Base-by-base conservation (phyloP, 2,888 invertebrate species). In the Mongoloraphidia duomilia region DNA sequence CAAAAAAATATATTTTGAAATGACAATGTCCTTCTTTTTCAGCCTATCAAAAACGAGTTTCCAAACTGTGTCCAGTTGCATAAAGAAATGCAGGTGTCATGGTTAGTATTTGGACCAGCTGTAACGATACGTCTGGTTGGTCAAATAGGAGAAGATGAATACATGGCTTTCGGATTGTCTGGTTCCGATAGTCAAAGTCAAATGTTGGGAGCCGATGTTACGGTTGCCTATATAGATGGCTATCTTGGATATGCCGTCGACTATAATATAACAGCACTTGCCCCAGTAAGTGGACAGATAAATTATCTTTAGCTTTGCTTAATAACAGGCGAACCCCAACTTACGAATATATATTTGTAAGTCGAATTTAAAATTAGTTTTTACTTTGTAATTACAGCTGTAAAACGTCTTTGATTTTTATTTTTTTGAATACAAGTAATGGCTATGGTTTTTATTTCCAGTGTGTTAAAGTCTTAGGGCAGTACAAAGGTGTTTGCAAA, bases 31-130 rank as follows among this genome's bases (percentile, higher is more conserved):
- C 3, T 53, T 49, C 48, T 49, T 12, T n/a, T 56, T 45, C 57
- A 75, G 66, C 73, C 75, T 1, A 75, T 76, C 55, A 76, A 80
- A 59, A 75, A 80, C 52, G 69, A 77, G 44, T 65, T 92, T 51
- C 90, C 91, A 43, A 84, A 88, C 65, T 93, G 93, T 63, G 68
- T 81, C 44, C 92, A 91, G 66, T 73, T 93, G 48, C 92, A 93
- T 67, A 82, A 82, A 63, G 79, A 86, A 63, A 72, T 82, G 55
- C 88, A 89, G 71, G 76, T 90, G 2, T 81, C 85, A 9, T 93
- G 92, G 92, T 91, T 92, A 65, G 82, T 91, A 33, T 91, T 91
- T 66, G 92, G 92, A 0, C 86, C 84, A 17, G 84, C 84, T 64
- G 79, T 93, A 54, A 92, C 92, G 9, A 73, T 92, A 49, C 84